phyloP scores from a whole-genome alignment of 2,113 vertebrate genomes.

The Fregata magnificens region DNA sequence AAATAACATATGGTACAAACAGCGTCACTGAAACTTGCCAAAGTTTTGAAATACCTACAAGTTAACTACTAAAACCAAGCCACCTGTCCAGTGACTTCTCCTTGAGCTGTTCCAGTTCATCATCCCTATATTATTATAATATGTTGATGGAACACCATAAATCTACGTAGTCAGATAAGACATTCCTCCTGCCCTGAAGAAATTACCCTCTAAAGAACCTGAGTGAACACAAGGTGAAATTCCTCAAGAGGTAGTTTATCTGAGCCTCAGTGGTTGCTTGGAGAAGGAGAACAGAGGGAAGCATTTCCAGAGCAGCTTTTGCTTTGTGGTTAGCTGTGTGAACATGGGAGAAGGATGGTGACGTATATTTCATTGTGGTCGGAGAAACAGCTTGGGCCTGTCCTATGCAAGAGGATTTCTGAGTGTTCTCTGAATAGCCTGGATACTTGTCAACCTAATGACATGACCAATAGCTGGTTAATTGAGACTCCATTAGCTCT shows the following conservation, averaged over 20 bases:
- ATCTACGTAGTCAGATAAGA: background rate
- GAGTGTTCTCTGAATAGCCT: slow-evolving; percentile 9
- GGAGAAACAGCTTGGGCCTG: slow-evolving; percentile 8
- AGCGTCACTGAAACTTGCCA: background rate
- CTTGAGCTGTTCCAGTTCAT: slow-evolving; percentile 22
- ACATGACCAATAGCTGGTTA: background rate
- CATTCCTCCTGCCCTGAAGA: background rate
- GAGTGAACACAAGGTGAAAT: background rate
- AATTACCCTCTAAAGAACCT: background rate
- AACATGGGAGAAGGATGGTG: background rate
- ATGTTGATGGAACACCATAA: background rate
- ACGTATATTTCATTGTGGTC: background rate
- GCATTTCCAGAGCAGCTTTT: background rate
- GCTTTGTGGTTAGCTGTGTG: background rate
- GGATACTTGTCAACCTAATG: background rate
- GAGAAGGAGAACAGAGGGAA: background rate
- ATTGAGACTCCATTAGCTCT: background rate
- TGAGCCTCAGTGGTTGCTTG: background rate
- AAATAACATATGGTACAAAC: slow-evolving; percentile 6
- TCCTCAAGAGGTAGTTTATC: background rate
- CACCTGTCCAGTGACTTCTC: slow-evolving; percentile 23
- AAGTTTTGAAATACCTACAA: slow-evolving; percentile 45
- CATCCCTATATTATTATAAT: background rate
- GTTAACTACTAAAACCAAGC: slow-evolving; percentile 26
- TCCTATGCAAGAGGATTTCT: slow-evolving; percentile 12